These are phyloP conservation scores for Cherax quadricarinatus DNA, from an alignment of 1,140 invertebrate genomes.

Conservation along the genomic window DNA sequence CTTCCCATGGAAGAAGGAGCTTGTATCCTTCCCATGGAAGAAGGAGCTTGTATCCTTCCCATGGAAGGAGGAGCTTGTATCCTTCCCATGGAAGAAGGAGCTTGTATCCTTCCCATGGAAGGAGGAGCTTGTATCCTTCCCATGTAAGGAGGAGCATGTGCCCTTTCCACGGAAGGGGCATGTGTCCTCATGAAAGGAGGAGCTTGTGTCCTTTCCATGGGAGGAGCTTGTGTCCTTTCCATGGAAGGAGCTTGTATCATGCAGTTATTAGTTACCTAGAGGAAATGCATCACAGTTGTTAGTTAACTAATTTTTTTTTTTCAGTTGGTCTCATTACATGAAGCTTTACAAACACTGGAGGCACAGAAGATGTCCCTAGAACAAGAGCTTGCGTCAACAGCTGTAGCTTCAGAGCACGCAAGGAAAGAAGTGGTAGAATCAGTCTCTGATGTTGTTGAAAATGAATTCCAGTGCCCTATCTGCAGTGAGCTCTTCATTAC, in stretches of 20 bases:
- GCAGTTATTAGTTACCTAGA: too few species aligned
- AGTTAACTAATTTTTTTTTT: background rate
- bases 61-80: too few species aligned
- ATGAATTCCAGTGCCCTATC: conserved; percentile 86
- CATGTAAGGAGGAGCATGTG: too few species aligned
- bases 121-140: too few species aligned
- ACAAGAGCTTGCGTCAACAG: conserved; percentile 60
- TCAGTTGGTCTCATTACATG: conserved; percentile 36
- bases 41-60: too few species aligned
- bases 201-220: background rate
- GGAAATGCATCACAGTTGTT: too few species aligned
- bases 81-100: background rate
- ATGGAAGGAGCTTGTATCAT: too few species aligned
- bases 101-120: too few species aligned
- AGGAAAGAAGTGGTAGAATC: conserved; percentile 79
- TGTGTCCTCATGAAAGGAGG: too few species aligned
- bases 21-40: background rate
- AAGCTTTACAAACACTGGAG: conserved; percentile 43
- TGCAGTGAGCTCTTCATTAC: conserved; percentile 87
- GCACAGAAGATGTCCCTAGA: conserved; percentile 60
- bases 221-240: too few species aligned
- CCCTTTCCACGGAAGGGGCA: too few species aligned
- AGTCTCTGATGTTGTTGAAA: conserved; percentile 84
- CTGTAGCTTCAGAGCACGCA: conserved; percentile 70
- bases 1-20: too few species aligned